Base-by-base conservation (phyloP, 2,888 invertebrate species). In the Trissoscelio sp. region DNA sequence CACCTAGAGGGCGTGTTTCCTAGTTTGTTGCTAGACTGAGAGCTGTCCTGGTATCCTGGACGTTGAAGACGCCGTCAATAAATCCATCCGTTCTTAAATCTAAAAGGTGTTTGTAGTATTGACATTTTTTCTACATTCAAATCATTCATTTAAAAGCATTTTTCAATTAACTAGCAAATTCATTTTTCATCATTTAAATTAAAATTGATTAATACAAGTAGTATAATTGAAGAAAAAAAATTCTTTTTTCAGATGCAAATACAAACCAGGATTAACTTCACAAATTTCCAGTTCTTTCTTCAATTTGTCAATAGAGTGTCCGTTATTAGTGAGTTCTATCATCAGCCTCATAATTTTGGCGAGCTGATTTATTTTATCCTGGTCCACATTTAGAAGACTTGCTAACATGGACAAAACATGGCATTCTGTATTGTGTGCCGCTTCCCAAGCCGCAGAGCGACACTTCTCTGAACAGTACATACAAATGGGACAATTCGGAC, bases 401-500 rank as follows among this genome's bases (percentile, higher is more conserved):
- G 86, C 83, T 5, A 91, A 80, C 34, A 89, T 73, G 9, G 87
- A 79, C 46, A 88, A 81, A 75, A 91, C 86, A 2, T 86, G 83
- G 79, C 91, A 91, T 81, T 91, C 91, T 0, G 86, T 87, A 24
- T 81, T 58, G 74, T 91, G 91, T 4, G 86, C 88, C 58, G 78
- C 37, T 16, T 88, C 84, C 91, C 91, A 91, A 18, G 87, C 88
- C 24, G 53, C 12, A 39, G 74, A 80, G 42, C 84, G 86, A 81
- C 91, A 91, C 31, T 87, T 85, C 58, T 89, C 88, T 3, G 91
- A 91, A 64, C 91, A 91, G 66, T 91, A 91, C 48, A 87, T 87
- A 14, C 88, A 86, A 58, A 91, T 86, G 0, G 91, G 91, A 78
- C 91, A 91, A 6, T 88, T 22, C 5, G 86, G 74, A 51, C 91